These are phyloP conservation scores for Sakesphorus luctuosus DNA, from an alignment of 2,113 vertebrate species.

Conservation along the genomic window DNA sequence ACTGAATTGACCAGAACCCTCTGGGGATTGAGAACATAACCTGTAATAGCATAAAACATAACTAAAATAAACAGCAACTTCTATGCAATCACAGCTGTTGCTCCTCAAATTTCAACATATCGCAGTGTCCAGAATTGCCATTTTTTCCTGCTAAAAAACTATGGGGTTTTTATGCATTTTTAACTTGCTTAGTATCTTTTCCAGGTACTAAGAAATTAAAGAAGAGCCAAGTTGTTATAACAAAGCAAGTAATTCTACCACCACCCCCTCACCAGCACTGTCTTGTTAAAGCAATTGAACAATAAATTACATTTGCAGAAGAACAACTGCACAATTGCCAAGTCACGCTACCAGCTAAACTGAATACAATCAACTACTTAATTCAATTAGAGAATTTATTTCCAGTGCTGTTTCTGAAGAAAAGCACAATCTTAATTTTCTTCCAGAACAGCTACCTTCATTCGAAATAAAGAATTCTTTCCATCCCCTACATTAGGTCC, in stretches of 20 bases:
- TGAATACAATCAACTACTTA: neutral
- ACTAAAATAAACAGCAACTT: neutral
- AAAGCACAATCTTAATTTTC: neutral
- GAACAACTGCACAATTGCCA: neutral
- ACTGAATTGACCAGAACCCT: neutral
- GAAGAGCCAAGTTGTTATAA: neutral
- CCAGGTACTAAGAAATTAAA: neutral
- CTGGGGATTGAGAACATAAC: neutral
- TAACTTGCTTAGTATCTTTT: neutral
- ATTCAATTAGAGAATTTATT: neutral
- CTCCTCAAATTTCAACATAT: neutral
- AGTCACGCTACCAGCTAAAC: neutral
- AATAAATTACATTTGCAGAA: neutral
- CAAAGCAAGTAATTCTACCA: constrained; percentile 1
- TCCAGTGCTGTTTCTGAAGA: neutral
- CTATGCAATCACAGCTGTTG: neutral
- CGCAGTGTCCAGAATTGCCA: neutral
- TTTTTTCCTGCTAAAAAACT: neutral
- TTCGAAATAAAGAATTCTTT: neutral
- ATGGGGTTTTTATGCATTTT: neutral
- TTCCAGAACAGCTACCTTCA: neutral
- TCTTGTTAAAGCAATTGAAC: neutral
- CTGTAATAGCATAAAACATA: neutral
- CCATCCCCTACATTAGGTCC: neutral
- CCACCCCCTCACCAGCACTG: neutral